A percentile compares a stretch with the other conserved stretches of the same genome.
Evolutionary conservation across 2,888 invertebrate species (phyloP).

Genomic region (Lithophane ornitopus): DNA sequence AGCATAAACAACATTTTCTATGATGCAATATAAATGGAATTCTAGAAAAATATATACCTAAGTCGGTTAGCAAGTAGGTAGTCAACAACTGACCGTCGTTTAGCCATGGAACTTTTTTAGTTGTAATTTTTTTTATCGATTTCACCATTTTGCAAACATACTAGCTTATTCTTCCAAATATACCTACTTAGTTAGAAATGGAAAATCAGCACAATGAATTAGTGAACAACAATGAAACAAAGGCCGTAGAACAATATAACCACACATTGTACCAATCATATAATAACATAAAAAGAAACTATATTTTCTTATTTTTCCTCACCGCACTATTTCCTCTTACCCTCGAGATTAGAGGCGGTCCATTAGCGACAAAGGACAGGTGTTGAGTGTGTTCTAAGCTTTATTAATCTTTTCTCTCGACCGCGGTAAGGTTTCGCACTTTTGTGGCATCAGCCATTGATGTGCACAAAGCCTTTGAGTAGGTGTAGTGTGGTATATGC

Average conservation of each 20-base stretch:
- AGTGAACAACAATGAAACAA: conserved; percentile 3
- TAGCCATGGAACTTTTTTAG: neutral
- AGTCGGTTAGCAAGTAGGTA: neutral
- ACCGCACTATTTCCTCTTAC: conserved; percentile 71
- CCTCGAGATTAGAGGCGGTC: conserved; percentile 79
- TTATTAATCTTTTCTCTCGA: conserved; percentile 89
- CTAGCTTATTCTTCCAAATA: neutral
- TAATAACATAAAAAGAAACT: conserved; percentile 65
- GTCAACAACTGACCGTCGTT: neutral
- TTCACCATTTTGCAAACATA: no score
- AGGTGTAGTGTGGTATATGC: conserved; percentile 53
- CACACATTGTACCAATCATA: conserved; percentile 24
- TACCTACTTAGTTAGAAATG: neutral
- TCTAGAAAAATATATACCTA: conserved; percentile 4
- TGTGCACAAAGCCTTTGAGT: conserved; percentile 78
- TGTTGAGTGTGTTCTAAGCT: conserved; percentile 88
- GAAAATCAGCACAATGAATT: neutral
- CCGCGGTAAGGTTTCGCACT: conserved; percentile 83
- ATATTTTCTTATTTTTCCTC: conserved; percentile 71
- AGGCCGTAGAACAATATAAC: conserved; percentile 28
- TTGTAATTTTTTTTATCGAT: neutral
- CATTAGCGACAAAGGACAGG: conserved; percentile 90
- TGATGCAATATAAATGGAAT: conserved; percentile 16
- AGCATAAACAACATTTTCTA: conserved; percentile 30
- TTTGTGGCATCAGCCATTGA: conserved; percentile 83